Percentiles rank a stretch among this genome's conserved stretches.
phyloP scores from a whole-genome alignment of 2,797 vertebrate genomes.

The Mionectes olivaceus region DNA sequence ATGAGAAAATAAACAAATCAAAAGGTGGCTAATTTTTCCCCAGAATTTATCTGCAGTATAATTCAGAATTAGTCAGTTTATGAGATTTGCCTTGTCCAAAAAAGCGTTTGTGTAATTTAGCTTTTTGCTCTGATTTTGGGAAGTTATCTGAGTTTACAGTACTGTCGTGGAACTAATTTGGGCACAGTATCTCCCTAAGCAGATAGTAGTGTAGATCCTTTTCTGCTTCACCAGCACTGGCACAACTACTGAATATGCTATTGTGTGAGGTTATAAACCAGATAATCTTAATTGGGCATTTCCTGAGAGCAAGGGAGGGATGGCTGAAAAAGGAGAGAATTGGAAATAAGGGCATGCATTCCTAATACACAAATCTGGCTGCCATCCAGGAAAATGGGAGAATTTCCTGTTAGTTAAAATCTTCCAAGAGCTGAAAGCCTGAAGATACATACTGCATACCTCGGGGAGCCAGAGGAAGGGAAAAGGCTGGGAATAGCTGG shows the following conservation, averaged over 20 bases:
- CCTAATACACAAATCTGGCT: slow-evolving; percentile 17
- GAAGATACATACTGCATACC: neutral
- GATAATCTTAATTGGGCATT: slow-evolving; percentile 63
- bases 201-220: slow-evolving; percentile 14
- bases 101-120: neutral
- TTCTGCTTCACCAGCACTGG: neutral
- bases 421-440: slow-evolving; percentile 9
- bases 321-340: slow-evolving; percentile 43
- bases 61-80: neutral
- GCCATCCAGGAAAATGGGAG: slow-evolving; percentile 25
- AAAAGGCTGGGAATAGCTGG: neutral
- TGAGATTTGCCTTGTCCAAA: neutral
- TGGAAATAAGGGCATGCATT: slow-evolving; percentile 35
- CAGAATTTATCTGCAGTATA: neutral
- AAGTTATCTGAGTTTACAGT: slow-evolving; percentile 25
- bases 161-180: neutral
- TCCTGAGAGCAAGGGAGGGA: slow-evolving; percentile 35
- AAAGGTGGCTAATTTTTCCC: neutral
- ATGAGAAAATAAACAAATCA: neutral
- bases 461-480: neutral
- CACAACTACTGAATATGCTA: slow-evolving; percentile 42
- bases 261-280: slow-evolving; percentile 57
- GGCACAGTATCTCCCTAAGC: neutral
- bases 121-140: neutral
- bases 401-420: slow-evolving; percentile 56